phyloP scores from a whole-genome alignment of 2,888 invertebrate species.

The Sphaeridia pumilis region DNA sequence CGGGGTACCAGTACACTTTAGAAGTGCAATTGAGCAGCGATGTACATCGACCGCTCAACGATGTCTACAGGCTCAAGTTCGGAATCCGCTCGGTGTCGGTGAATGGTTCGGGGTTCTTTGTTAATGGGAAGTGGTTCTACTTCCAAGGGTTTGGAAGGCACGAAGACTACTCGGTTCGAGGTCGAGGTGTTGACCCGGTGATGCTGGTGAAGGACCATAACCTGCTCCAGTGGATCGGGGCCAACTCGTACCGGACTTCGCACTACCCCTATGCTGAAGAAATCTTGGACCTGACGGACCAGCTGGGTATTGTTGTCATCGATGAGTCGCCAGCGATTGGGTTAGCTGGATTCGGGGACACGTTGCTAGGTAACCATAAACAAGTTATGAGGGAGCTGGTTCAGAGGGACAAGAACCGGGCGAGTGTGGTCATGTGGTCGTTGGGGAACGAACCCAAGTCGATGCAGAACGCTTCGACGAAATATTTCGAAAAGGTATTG shows the following conservation, averaged over 20 bases:
- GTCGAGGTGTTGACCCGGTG: slow-evolving; percentile 83
- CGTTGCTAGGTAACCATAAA: slow-evolving; percentile 65
- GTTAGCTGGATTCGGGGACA: slow-evolving; percentile 51
- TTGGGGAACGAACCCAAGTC: slow-evolving; percentile 88
- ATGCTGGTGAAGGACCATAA: slow-evolving; percentile 84
- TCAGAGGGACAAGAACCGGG: slow-evolving; percentile 83
- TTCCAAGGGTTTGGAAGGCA: slow-evolving; percentile 30
- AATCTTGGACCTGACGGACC: slow-evolving; percentile 86
- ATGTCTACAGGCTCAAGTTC: slow-evolving; percentile 26
- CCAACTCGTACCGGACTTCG: slow-evolving; percentile 87
- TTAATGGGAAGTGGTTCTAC: slow-evolving; percentile 26
- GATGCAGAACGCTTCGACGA: slow-evolving; percentile 52
- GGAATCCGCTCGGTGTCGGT: slow-evolving; percentile 22
- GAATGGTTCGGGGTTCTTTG: slow-evolving; percentile 17
- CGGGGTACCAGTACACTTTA: slow-evolving; percentile 71
- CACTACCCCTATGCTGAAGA: slow-evolving; percentile 98
- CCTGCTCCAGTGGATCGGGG: slow-evolving; percentile 87
- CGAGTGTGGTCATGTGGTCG: slow-evolving; percentile 94
- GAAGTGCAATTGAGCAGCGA: slow-evolving; percentile 46
- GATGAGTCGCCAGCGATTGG: slow-evolving; percentile 92
- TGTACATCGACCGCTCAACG: slow-evolving; percentile 1
- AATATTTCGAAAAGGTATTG: slow-evolving; percentile 73
- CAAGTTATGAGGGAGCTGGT: slow-evolving; percentile 75
- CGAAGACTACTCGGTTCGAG: slow-evolving; percentile 50
- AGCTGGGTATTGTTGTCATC: slow-evolving; percentile 84